Conservation (phyloP, 2,888 invertebrate genomes). For the Protodeltote pygarga region DNA sequence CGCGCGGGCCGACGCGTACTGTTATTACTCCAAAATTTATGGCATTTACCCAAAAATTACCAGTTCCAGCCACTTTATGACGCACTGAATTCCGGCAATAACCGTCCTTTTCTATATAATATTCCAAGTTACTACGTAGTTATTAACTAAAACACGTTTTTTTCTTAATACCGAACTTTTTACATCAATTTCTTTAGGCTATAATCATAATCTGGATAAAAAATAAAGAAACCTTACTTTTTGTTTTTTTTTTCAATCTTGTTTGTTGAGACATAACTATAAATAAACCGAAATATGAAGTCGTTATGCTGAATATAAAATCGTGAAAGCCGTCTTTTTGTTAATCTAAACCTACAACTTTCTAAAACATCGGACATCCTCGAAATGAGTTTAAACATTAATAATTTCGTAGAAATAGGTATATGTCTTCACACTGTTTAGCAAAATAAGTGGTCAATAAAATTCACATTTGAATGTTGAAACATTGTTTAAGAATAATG, state of each 20-base stretch:
- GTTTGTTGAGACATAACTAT: constrained; percentile 23
- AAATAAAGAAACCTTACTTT: constrained; percentile 30
- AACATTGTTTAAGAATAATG: constrained; percentile 3
- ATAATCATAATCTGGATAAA: constrained; percentile 40
- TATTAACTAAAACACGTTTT: constrained; percentile 51
- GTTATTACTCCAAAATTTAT: constrained; percentile 80
- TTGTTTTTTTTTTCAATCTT: constrained; percentile 18
- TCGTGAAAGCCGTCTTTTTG: constrained; percentile 40
- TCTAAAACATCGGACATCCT: constrained; percentile 52
- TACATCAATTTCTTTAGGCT: constrained; percentile 25
- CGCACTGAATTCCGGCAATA: constrained; percentile 60
- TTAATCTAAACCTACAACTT: constrained; percentile 53
- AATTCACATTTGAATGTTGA: constrained; percentile 5
- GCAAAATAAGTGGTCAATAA: constrained; percentile 14
- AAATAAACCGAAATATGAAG: constrained; percentile 33
- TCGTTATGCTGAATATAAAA: constrained; percentile 39
- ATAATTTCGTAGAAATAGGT: constrained; percentile 38
- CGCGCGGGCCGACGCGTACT: constrained; percentile 76
- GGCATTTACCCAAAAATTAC: constrained; percentile 79
- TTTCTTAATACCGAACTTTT: constrained; percentile 35
- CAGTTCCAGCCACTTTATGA: constrained; percentile 73
- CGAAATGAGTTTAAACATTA: constrained; percentile 34
- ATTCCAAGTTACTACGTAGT: constrained; percentile 37
- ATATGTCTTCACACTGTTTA: constrained; percentile 13
- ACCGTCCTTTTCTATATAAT: constrained; percentile 48